A percentile compares a stretch with the other conserved stretches of the same genome.
phyloP scores from a whole-genome alignment of 2,888 invertebrate genomes.

The Cloeon dipterum region DNA sequence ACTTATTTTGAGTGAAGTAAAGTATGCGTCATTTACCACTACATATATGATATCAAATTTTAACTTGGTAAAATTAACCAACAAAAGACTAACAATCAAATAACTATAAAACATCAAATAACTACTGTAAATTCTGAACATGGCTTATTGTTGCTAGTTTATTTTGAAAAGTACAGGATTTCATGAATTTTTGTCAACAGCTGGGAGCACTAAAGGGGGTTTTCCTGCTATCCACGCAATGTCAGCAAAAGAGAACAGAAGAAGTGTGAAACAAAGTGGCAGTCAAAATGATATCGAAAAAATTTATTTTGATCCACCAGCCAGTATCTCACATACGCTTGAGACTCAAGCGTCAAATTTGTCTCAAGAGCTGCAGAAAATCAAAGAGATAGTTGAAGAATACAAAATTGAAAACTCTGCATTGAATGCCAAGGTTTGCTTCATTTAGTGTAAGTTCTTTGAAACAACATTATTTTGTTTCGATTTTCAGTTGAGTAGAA shows the following conservation, averaged over 20 bases:
- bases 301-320: neutral
- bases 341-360: neutral
- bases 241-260: neutral
- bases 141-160: constrained; percentile 2
- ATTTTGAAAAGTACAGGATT: too few relatives aligned
- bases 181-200: neutral
- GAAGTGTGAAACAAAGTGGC: neutral
- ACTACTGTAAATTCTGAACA: constrained; percentile 18
- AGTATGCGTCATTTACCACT: too few relatives aligned
- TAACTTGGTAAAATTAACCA: too few relatives aligned
- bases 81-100: too few relatives aligned
- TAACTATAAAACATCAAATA: too few relatives aligned
- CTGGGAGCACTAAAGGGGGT: neutral
- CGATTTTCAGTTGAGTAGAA: constrained; percentile 14
- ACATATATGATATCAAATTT: too few relatives aligned
- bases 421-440: too few relatives aligned
- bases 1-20: too few relatives aligned
- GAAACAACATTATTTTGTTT: too few relatives aligned
- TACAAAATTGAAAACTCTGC: too few relatives aligned
- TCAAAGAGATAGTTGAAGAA: neutral
- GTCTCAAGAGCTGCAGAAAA: neutral
- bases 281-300: too few relatives aligned
- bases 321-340: neutral
- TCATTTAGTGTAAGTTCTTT: too few relatives aligned
- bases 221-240: neutral